Conservation (phyloP, 2,113 vertebrate genomes). For the Ciconia stormi region DNA sequence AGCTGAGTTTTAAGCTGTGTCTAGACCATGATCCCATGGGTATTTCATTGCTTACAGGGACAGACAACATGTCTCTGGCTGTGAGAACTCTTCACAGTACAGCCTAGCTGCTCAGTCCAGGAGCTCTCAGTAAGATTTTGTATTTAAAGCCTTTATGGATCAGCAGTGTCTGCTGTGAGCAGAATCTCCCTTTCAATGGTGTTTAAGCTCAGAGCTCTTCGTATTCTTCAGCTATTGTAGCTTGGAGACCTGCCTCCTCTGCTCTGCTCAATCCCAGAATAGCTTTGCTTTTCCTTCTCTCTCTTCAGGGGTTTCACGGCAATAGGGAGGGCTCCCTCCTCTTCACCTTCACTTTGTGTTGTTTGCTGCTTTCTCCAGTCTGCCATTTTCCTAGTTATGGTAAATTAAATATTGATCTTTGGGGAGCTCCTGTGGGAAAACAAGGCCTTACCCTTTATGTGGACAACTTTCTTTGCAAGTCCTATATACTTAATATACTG, state of each 20-base stretch:
- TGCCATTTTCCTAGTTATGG: neutral
- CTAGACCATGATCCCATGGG: neutral
- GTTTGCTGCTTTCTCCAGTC: neutral
- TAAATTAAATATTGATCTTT: neutral
- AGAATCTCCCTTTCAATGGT: neutral
- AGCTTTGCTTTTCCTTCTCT: neutral
- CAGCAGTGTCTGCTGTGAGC: neutral
- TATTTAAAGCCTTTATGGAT: neutral
- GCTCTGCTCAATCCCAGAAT: neutral
- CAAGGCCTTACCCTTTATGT: neutral
- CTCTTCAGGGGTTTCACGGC: neutral
- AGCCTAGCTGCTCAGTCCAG: neutral
- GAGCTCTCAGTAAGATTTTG: neutral
- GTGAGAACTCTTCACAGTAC: neutral
- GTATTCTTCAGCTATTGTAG: neutral
- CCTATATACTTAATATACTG: neutral
- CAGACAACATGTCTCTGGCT: neutral
- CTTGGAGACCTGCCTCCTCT: neutral
- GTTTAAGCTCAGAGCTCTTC: neutral
- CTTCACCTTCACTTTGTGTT: neutral
- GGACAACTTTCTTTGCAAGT: neutral
- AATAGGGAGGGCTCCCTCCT: neutral
- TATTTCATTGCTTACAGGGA: neutral
- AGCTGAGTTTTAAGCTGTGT: neutral
- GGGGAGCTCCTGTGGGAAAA: neutral